Evolutionary conservation across 2,113 vertebrate species (phyloP), one percentile per base, ranked within the genome.

Genomic region (Anarhynchus alexandrinus): DNA sequence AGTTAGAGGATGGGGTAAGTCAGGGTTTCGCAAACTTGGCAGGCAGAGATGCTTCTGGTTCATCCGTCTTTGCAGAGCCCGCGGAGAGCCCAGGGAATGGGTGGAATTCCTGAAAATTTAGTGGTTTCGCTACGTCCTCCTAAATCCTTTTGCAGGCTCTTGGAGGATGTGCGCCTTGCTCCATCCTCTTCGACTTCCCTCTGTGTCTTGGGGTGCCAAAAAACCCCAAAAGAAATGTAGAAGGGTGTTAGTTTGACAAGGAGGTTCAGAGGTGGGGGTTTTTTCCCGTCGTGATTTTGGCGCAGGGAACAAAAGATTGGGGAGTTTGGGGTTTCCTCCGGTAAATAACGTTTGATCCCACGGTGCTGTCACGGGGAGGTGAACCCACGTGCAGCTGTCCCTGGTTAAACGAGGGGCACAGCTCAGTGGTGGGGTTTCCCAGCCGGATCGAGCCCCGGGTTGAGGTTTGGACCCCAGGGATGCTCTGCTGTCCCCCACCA

Each of bases 341-440:
- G 40, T 73, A 25, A 85, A 69, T 42, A 17, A 6, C 1, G 0
- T 40, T 64, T 65, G n/a, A 47, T 84, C 52, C 32, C 38, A 10
- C 0, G 0, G 9, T 91, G 66, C 38, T 11, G 1, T 64, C 25
- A 9, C 7, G 36, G 47, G 57, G 64, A 65, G 26, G 47, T 73
- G 76, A 77, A 40, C 21, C 21, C 36, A 15, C 42, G 69, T 47
- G 45, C 12, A 8, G 0, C 34, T 82, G 26, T 67, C 19, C 15
- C 16, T 32, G 58, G 17, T 69, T 83, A 73, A 88, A 15, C 12
- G n/a, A 67, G 38, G n/a, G 14, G 3, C 30, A 23, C 71, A 85
- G 52, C 55, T 22, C 26, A 45, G 55, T 79, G 22, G 59, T 55
- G 42, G 40, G 36, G 38, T 86, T 86, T 42, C 76, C 27, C 38